Percentiles rank a stretch among this genome's conserved stretches.
Conservation (phyloP, 2,113 vertebrate genomes). For the Tragelaphus strepsiceros region DNA sequence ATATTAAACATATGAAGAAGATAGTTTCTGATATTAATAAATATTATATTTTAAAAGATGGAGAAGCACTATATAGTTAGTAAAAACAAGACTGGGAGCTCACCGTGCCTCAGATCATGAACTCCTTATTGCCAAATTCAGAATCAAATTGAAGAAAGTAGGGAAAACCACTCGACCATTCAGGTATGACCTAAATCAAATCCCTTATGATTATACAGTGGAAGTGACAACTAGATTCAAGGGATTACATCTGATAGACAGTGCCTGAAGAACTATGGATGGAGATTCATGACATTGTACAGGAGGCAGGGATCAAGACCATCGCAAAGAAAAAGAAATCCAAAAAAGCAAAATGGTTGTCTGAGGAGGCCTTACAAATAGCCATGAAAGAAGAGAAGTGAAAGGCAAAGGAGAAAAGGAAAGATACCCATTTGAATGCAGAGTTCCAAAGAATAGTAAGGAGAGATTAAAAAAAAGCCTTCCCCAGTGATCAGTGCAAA, state of each 20-base stretch:
- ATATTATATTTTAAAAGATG: background rate
- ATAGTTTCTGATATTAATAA: background rate
- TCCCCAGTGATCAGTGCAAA: background rate
- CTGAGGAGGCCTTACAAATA: background rate
- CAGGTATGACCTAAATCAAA: background rate
- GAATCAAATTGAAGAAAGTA: background rate
- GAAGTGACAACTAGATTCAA: background rate
- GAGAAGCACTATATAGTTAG: background rate
- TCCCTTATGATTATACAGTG: background rate
- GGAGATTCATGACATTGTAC: background rate
- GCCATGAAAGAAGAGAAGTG: background rate
- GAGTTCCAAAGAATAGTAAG: background rate
- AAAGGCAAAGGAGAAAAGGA: background rate
- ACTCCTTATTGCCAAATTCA: background rate
- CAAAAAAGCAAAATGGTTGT: background rate
- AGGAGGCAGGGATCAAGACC: background rate
- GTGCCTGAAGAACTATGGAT: background rate
- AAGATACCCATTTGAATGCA: background rate
- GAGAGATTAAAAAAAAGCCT: background rate
- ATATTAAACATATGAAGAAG: background rate
- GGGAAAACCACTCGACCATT: background rate
- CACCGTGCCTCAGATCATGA: background rate
- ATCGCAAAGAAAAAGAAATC: background rate
- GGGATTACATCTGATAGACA: background rate
- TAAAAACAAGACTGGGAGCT: background rate